phyloP scores from a whole-genome alignment of 2,797 vertebrate species.

The Eulemur albifrons region DNA sequence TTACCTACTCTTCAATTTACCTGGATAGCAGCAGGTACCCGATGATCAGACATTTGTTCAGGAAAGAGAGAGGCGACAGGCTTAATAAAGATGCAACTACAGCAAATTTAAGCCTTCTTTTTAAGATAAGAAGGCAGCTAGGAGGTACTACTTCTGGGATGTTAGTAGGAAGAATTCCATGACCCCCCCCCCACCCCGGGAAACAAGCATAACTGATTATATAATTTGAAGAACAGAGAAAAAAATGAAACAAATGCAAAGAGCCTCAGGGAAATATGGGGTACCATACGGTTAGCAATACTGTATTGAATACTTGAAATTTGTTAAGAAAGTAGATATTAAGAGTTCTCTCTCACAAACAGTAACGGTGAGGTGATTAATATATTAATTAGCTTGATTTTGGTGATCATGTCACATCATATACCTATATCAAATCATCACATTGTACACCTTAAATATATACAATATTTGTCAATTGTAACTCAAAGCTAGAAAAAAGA shows the following conservation, averaged over 20 bases:
- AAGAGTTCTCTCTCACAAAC: neutral
- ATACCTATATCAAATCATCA: neutral
- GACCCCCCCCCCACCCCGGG: neutral
- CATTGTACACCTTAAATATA: neutral
- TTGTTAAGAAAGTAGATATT: neutral
- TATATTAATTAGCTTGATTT: neutral
- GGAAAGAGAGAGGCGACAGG: neutral
- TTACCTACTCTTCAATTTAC: neutral
- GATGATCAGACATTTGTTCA: neutral
- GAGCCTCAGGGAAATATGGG: neutral
- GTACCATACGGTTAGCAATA: neutral
- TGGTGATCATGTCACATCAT: neutral
- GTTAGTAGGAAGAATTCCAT: neutral
- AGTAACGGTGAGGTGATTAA: neutral
- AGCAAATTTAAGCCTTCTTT: neutral
- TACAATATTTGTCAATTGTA: neutral
- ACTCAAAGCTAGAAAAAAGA: neutral
- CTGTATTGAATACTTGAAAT: neutral
- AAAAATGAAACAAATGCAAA: neutral
- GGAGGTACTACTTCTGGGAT: neutral
- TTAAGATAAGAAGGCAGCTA: neutral
- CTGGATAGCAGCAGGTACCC: neutral
- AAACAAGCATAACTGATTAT: neutral
- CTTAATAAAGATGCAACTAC: neutral
- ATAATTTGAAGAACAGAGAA: neutral